Base-by-base conservation (phyloP, 1,140 invertebrate genomes). In the Papilio glaucus region DNA sequence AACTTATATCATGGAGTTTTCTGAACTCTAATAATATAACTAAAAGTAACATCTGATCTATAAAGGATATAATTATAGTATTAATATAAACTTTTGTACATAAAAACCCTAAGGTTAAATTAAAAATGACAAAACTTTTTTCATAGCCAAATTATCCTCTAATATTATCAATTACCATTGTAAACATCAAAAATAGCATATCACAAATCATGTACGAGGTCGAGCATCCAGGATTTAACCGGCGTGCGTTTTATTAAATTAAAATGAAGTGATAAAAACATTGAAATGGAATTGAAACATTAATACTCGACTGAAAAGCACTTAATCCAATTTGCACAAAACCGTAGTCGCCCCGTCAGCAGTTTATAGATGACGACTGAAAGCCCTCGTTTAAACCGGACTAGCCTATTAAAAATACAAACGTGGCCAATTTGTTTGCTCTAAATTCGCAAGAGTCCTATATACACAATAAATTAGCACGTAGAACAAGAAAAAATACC, bases 261-360 rank as follows among this genome's bases (percentile, higher is more conserved):
- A 41, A 63, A 63, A 21, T 41, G 8, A 38, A 38, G 2, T 24
- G n/a, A 57, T 24, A 26, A 13, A 38, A 33, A 39, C 41, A 37
- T 69, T 69, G 12, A 49, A 49, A 18, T 13, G 42, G 42, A 69
- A 69, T 39, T 69, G 42, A 69, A 69, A 69, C 42, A 49, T 24
- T 49, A 53, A 49, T 69, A 49, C 33, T 69, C 29, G 62, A 49
- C 26, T 69, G 67, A 33, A 69, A 49, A 69, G 41, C 42, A 69
- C 67, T 69, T 69, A 49, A 69, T 69, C 67, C 67, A 69, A 69
- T 69, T 69, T 69, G 67, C 67, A 69, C 29, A 53, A 33, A 69
- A 53, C 41, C 45, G 42, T 42, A 69, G 67, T 41, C 37, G 15
- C 12, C 42, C 33, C 67, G 42, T 69, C 67, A 69, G 67, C 67